Base-by-base conservation (phyloP, 2,113 vertebrate species). In the Centropristis striata region DNA sequence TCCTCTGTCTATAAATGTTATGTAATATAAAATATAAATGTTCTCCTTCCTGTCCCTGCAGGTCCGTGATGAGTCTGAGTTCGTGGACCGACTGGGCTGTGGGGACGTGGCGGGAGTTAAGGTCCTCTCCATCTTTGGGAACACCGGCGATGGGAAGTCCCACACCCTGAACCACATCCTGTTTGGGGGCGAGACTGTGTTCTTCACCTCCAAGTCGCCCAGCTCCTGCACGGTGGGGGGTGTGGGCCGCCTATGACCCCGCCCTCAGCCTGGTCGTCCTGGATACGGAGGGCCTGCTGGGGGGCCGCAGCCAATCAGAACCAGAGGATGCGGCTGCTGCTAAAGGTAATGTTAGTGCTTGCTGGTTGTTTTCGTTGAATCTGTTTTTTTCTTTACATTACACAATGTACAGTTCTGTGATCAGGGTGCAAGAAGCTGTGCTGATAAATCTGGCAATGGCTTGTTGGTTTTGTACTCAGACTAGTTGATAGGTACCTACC, bases 141-240 rank as follows among this genome's bases (percentile, higher is more conserved):
- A 96, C 90, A 96, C 96, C 0, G 96, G 96, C 0, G 96, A 96
- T n/a, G 96, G 96, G 74, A 96, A 96, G 86, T 96, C 96, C 5
- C 96, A 96, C 89, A 96, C 96, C 0, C 94, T 96, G 15, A 96
- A 96, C 81, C 92, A 96, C 41, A 92, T 95, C 60, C 84, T 96
- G 11, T 96, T 96, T 15, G 72, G 71, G 0, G 95, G 95, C 0
- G 69, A 90, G 36, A 92, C 87, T 15, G 89, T 96, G 23, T 96
- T 96, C 64, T 89, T 77, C 75, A 96, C 96, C 7, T 96, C 95
- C 60, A 94, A 95, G 67, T 94, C 95, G 18, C 95, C 96, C 70
- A 92, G 88, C 75, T 96, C 96, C 36, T 96, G 96, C 75, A 96
- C 96, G 0, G 92, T 96, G 66, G 96, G n/a, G 96, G 0, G 95